Percentiles rank a stretch among this genome's conserved stretches.
Conservation (phyloP, 1,140 invertebrate species). For the Phenacoccus solenopsis region DNA sequence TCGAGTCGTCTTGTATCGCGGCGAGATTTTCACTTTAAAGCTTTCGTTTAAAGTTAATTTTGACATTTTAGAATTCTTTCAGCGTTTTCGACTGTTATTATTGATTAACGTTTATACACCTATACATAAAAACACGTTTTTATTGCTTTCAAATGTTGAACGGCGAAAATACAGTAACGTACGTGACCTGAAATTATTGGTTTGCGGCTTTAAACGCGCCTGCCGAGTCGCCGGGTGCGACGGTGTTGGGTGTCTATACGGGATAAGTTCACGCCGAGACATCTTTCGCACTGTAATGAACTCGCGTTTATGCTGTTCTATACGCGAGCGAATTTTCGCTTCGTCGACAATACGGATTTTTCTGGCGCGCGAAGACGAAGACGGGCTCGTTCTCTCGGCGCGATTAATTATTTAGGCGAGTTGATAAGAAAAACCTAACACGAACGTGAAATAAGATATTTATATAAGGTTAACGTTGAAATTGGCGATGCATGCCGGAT, state of each 20-base stretch:
- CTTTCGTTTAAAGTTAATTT: slow-evolving; percentile 14
- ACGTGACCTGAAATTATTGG: slow-evolving; percentile 13
- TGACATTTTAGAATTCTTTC: slow-evolving; percentile 14
- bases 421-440: background rate
- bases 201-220: background rate
- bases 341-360: background rate
- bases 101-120: slow-evolving; percentile 16
- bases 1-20: background rate
- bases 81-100: slow-evolving; percentile 6
- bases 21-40: slow-evolving; percentile 10
- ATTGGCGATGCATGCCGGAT: background rate
- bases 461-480: background rate
- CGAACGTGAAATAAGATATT: background rate
- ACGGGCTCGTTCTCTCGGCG: too few relatives aligned
- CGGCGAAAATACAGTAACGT: slow-evolving; percentile 11
- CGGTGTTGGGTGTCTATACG: background rate
- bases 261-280: background rate
- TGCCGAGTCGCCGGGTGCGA: background rate
- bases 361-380: background rate
- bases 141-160: slow-evolving; percentile 13
- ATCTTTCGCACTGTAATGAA: background rate
- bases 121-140: slow-evolving; percentile 18
- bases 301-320: background rate
- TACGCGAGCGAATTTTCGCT: too few relatives aligned
- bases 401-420: background rate